Percentiles rank a stretch among this genome's conserved stretches.
These are phyloP conservation scores for Philonicus albiceps DNA, from an alignment of 2,888 invertebrate species.

Conservation along the genomic window DNA sequence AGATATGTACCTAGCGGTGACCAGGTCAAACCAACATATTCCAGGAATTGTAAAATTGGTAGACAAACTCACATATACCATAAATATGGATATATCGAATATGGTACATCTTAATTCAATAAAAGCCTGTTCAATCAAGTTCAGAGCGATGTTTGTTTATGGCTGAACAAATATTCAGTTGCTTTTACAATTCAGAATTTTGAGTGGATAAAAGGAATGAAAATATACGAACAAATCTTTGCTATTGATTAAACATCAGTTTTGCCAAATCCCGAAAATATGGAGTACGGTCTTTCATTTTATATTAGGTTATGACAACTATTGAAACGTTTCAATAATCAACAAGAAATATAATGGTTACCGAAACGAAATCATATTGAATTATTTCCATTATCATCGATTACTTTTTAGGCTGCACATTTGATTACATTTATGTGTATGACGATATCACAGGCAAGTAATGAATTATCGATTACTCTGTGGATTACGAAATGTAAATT, in stretches of 20 bases:
- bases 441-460: no score
- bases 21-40: neutral
- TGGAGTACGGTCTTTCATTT: neutral
- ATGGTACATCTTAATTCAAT: neutral
- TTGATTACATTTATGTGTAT: no score
- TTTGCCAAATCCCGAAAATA: neutral
- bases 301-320: neutral
- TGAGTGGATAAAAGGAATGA: neutral
- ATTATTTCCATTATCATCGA: no score
- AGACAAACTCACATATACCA: neutral
- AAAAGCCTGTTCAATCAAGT: neutral
- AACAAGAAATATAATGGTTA: no score
- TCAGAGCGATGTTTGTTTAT: neutral
- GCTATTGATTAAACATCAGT: neutral
- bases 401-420: no score
- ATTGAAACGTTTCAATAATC: neutral
- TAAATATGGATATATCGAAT: neutral
- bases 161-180: neutral
- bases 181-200: neutral
- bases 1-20: neutral
- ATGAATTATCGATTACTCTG: no score
- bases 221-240: neutral
- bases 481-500: no score
- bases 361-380: no score
- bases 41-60: neutral